Evolutionary conservation across 2,888 invertebrate genomes (phyloP), one percentile per base, ranked within the genome.

Genomic region (Ophioninae sp.): DNA sequence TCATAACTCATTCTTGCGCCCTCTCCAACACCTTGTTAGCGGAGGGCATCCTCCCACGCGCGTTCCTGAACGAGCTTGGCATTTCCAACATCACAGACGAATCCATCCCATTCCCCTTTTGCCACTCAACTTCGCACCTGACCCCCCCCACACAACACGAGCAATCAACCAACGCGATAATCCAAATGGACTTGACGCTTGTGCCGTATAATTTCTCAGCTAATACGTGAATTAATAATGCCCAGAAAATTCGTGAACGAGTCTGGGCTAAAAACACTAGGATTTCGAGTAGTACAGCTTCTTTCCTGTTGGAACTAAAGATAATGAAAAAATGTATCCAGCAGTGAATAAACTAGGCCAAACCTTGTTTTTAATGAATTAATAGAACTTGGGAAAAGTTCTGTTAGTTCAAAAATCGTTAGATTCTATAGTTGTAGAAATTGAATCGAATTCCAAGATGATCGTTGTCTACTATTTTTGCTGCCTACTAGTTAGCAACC

Each of bases 11-110:
- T 77, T 79, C 84, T 83, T 85, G 82, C 87, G 86, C 88, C 88
- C 89, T 87, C 88, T 87, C 83, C 86, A 88, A 87, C 85, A 87
- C 87, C 91, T 92, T 91, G 92, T 92, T 92, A 92, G 90, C 86
- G 82, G 81, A 77, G 79, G 72, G 69, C 79, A 75, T 80, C 64
- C 75, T 84, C 85, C 83, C 83, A 86, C 83, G 76, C 69, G 61
- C 78, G 58, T 73, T 85, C 75, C 83, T 85, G 85, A 87, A 84
- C 72, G 79, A 78, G 51, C 82, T 76, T 73, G 81, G 78, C 75
- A 86, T 79, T 72, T 20, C 80, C 76, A 73, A 75, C 78, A 73
- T 80, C 84, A 69, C 67, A 75, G 71, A 75, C 71, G 74, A 67
- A 61, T 59, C 81, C 71, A 71, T 58, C 63, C 72, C 65, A 39